phyloP scores from a whole-genome alignment of 2,797 vertebrate species.

The Acanthis flammea region DNA sequence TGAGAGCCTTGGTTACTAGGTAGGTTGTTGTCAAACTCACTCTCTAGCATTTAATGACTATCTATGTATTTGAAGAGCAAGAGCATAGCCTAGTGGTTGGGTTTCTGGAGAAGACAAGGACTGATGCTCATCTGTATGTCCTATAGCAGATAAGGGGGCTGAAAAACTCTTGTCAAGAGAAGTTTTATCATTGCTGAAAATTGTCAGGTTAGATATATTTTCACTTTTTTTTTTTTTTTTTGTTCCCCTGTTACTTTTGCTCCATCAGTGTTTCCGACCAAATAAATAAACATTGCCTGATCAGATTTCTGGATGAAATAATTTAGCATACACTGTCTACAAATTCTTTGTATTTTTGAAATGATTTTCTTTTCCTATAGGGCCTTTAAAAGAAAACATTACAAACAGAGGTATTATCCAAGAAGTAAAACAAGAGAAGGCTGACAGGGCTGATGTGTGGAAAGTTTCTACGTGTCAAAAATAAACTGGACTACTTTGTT shows the following conservation, averaged over 20 bases:
- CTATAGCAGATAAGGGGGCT: too few species aligned
- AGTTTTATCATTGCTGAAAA: neutral
- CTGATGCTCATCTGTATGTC: neutral
- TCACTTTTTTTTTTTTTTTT: accelerated
- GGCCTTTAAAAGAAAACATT: neutral
- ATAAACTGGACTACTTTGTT: neutral
- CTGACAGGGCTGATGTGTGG: neutral
- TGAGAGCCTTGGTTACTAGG: neutral
- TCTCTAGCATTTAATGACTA: neutral
- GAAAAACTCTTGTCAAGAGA: neutral
- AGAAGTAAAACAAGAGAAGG: neutral
- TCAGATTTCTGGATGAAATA: neutral
- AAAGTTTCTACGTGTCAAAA: neutral
- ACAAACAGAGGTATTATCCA: neutral
- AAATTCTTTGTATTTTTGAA: neutral
- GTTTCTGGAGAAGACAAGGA: neutral
- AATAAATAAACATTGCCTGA: neutral
- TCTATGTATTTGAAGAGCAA: neutral
- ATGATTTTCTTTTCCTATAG: neutral
- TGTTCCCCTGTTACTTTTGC: accelerated
- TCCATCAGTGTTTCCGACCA: neutral
- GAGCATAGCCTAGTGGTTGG: constrained; percentile 49
- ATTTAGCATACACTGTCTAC: accelerated
- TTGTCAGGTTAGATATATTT: accelerated
- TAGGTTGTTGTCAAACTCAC: neutral